Evolutionary conservation across 2,113 vertebrate species (phyloP).

Genomic region (human): DNA sequence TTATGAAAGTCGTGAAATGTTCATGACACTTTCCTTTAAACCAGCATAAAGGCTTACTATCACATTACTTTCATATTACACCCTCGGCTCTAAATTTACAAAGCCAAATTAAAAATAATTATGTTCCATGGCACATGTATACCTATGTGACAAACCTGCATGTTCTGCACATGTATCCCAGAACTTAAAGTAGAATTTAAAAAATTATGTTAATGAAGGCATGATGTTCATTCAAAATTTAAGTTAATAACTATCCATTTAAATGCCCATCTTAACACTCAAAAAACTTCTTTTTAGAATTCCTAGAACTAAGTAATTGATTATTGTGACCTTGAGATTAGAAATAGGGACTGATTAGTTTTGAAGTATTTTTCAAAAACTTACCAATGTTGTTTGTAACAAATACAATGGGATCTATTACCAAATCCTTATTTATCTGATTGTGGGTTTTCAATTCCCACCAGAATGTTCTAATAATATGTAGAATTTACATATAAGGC

Average conservation of each 20-base stretch:
- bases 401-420: background rate
- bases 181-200: no score
- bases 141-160: no score
- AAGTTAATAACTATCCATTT: slow-evolving; percentile 38
- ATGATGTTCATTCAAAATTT: slow-evolving; percentile 17
- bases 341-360: background rate
- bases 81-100: background rate
- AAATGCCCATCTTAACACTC: background rate
- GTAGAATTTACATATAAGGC: background rate
- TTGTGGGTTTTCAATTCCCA: background rate
- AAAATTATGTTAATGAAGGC: background rate
- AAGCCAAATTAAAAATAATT: slow-evolving; percentile 2
- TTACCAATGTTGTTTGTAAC: background rate
- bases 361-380: slow-evolving; percentile 32
- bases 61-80: slow-evolving; percentile 25
- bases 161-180: no score
- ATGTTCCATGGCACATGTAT: background rate
- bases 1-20: slow-evolving; percentile 40
- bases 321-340: background rate
- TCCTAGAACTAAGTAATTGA: slow-evolving; percentile 36
- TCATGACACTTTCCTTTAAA: background rate
- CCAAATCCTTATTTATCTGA: background rate
- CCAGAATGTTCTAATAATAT: background rate
- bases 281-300: slow-evolving; percentile 4
- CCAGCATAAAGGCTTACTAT: background rate